A percentile compares a stretch with the other conserved stretches of the same genome.
These are phyloP conservation scores for Zaprionus camerounensis DNA, from an alignment of 1,140 invertebrate genomes.

Conservation along the genomic window DNA sequence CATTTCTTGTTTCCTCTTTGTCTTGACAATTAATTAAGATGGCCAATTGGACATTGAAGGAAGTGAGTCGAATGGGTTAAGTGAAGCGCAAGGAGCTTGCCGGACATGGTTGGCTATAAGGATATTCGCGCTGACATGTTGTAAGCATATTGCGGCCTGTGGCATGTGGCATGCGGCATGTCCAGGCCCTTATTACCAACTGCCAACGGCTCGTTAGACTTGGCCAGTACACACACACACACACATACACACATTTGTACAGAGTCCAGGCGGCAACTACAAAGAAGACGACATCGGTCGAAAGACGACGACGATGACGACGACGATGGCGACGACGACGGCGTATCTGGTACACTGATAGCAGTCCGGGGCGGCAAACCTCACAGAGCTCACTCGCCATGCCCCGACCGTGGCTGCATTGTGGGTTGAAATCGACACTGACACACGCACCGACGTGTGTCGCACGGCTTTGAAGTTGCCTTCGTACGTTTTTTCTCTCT, in stretches of 20 bases:
- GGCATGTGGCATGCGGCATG: slow-evolving; percentile 22
- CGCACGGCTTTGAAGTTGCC: slow-evolving; percentile 75
- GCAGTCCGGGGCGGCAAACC: slow-evolving; percentile 43
- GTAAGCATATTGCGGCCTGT: slow-evolving; percentile 43
- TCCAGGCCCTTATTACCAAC: slow-evolving; percentile 38
- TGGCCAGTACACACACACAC: slow-evolving; percentile 9
- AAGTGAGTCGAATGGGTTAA: slow-evolving; percentile 56
- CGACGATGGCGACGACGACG: slow-evolving; percentile 19
- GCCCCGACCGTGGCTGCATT: slow-evolving; percentile 30
- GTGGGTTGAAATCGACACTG: slow-evolving; percentile 73
- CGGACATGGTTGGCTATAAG: slow-evolving; percentile 39
- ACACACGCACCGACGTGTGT: slow-evolving; percentile 57
- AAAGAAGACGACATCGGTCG: slow-evolving; percentile 21
- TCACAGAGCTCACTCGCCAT: slow-evolving; percentile 26
- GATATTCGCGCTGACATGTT: slow-evolving; percentile 68
- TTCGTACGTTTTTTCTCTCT: slow-evolving; percentile 3
- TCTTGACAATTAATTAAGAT: slow-evolving; percentile 63
- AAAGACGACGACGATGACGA: neutral
- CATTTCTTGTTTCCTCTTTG: neutral
- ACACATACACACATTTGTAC: slow-evolving; percentile 37
- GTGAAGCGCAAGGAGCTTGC: slow-evolving; percentile 72
- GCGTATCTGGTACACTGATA: slow-evolving; percentile 53
- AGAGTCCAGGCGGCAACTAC: slow-evolving; percentile 67
- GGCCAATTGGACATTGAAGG: slow-evolving; percentile 45
- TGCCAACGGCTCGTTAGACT: slow-evolving; percentile 50